A percentile compares a stretch with the other conserved stretches of the same genome.
Evolutionary conservation across 1,140 invertebrate species (phyloP).

Genomic region (Temnothorax longispinosus): DNA sequence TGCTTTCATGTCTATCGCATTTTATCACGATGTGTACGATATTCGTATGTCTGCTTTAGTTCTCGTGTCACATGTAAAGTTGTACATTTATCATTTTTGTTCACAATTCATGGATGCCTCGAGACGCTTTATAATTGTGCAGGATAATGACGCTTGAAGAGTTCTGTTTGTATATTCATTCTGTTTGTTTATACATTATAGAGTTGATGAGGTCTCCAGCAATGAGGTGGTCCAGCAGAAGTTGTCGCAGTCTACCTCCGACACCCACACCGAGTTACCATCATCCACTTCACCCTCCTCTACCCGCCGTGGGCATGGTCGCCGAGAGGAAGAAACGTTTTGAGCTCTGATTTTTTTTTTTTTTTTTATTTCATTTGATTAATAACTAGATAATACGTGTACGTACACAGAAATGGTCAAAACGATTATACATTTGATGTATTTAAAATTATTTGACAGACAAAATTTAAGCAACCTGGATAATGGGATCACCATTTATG

Average conservation of each 20-base stretch:
- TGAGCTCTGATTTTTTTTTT: conserved; percentile 83
- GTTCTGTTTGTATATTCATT: neutral
- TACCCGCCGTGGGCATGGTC: conserved; percentile 88
- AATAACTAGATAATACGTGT: neutral
- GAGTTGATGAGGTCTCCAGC: conserved; percentile 85
- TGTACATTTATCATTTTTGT: conserved; percentile 8
- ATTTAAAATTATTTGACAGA: conserved; percentile 17
- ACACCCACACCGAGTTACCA: conserved; percentile 82
- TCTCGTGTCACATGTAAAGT: neutral
- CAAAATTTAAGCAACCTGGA: neutral
- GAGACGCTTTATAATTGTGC: neutral
- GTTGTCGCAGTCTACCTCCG: conserved; percentile 83
- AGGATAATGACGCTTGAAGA: neutral
- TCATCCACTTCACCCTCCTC: conserved; percentile 84
- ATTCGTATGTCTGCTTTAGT: neutral
- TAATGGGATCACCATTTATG: neutral
- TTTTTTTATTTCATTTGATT: neutral
- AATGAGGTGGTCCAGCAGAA: conserved; percentile 84
- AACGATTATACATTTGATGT: neutral
- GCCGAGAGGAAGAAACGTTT: conserved; percentile 90
- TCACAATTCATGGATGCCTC: neutral
- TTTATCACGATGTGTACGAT: neutral
- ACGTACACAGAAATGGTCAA: neutral
- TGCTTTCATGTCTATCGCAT: conserved; percentile 6
- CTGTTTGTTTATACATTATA: conserved; percentile 75